A percentile compares a stretch with the other conserved stretches of the same genome.
Conservation (phyloP, 2,113 vertebrate species). For the Crocuta crocuta region DNA sequence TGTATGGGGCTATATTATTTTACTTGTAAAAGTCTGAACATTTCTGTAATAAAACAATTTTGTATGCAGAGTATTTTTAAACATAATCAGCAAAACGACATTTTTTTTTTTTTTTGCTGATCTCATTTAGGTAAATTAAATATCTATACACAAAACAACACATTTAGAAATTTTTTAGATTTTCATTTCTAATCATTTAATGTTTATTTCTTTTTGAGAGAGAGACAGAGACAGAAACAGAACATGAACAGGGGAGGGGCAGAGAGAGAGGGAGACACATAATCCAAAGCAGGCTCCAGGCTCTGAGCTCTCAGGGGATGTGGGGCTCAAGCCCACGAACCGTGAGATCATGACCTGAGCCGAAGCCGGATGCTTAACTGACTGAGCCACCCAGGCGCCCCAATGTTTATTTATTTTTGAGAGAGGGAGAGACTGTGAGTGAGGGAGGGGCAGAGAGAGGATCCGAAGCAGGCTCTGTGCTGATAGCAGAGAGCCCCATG, state of each 20-base stretch:
- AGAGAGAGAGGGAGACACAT: too few relatives aligned
- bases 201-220: too few relatives aligned
- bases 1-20: background rate
- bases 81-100: background rate
- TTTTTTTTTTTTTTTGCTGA: background rate
- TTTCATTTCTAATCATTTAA: too few relatives aligned
- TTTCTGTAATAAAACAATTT: background rate
- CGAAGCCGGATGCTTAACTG: background rate
- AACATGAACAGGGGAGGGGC: too few relatives aligned
- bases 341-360: background rate
- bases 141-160: background rate
- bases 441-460: too few relatives aligned
- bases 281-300: too few relatives aligned
- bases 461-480: too few relatives aligned
- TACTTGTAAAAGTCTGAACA: background rate
- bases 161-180: too few relatives aligned
- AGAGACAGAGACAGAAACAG: too few relatives aligned
- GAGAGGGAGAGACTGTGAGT: too few relatives aligned
- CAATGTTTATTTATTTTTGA: too few relatives aligned
- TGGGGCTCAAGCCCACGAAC: accelerated
- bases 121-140: background rate
- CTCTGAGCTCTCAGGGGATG: background rate
- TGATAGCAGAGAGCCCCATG: too few relatives aligned
- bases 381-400: background rate
- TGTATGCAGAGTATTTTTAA: background rate